phyloP scores from a whole-genome alignment of 2,888 invertebrate species.

The Seira musarum region DNA sequence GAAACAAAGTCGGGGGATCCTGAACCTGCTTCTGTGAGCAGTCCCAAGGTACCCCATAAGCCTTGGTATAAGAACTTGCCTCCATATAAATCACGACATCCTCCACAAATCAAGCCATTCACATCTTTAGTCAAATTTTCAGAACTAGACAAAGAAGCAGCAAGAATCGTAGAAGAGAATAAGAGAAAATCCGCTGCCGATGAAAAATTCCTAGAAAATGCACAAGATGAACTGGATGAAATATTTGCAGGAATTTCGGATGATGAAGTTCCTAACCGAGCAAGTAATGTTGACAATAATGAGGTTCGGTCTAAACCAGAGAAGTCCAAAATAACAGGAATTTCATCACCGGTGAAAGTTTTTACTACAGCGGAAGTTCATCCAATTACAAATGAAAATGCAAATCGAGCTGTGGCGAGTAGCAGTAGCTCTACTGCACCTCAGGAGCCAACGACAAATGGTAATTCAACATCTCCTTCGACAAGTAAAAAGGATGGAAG shows the following conservation, averaged over 20 bases:
- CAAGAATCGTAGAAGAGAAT: conserved; percentile 77
- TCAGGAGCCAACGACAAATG: not conserved
- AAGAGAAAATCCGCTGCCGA: conserved; percentile 65
- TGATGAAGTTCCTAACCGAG: not conserved
- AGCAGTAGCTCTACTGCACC: not conserved
- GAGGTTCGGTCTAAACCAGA: not conserved
- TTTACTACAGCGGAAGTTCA: conserved; percentile 25
- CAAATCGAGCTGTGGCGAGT: conserved; percentile 25
- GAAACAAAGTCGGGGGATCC: not conserved
- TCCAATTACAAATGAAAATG: not conserved
- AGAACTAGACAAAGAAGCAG: conserved; percentile 85
- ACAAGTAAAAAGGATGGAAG: conserved; percentile 9
- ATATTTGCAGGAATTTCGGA: conserved; percentile 73
- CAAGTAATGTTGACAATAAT: not conserved
- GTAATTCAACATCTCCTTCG: not conserved
- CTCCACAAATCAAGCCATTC: conserved; percentile 55
- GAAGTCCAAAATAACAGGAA: not conserved
- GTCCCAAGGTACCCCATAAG: conserved; percentile 73
- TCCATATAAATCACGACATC: conserved; percentile 49
- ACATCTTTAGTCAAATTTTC: conserved; percentile 73
- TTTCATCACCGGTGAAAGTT: not conserved
- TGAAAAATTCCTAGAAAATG: conserved; percentile 61
- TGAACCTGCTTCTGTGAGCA: conserved; percentile 31
- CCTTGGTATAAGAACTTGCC: conserved; percentile 78
- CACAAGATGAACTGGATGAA: conserved; percentile 74